phyloP scores from a whole-genome alignment of 1,140 invertebrate species.

The Mesaphorura yosii region DNA sequence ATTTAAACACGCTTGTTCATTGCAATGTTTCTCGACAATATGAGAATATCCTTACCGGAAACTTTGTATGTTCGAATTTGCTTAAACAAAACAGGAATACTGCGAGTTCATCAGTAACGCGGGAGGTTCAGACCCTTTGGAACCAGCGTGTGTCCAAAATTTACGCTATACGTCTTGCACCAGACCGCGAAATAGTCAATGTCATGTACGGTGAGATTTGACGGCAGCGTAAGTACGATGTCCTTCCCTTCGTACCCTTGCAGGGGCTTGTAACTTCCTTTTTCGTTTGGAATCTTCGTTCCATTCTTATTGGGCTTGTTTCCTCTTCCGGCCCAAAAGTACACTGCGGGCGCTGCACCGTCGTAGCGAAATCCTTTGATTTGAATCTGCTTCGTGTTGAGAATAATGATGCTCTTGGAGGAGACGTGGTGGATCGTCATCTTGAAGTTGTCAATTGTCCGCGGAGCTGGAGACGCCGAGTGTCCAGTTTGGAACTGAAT shows the following conservation, averaged over 20 bases:
- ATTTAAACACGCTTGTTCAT: too few species aligned
- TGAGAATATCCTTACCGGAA: too few species aligned
- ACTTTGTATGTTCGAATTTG: too few species aligned
- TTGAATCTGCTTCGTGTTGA: conserved; percentile 34
- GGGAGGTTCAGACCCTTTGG: conserved; percentile 13
- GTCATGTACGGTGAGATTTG: conserved; percentile 32
- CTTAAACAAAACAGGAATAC: too few species aligned
- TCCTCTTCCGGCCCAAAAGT: conserved; percentile 75
- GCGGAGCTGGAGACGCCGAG: conserved; percentile 53
- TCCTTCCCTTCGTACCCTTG: conserved; percentile 32
- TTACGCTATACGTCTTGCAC: conserved; percentile 13
- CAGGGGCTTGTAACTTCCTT: conserved; percentile 31
- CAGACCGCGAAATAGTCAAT: conserved; percentile 30
- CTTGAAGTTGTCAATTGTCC: background rate
- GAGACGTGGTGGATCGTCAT: conserved; percentile 33
- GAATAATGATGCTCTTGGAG: conserved; percentile 33
- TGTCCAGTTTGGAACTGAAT: conserved; percentile 35
- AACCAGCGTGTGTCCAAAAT: conserved; percentile 18
- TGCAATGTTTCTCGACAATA: too few species aligned
- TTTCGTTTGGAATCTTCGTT: conserved; percentile 32
- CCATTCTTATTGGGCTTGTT: conserved; percentile 29
- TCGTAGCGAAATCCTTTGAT: conserved; percentile 75
- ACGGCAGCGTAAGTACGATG: conserved; percentile 32
- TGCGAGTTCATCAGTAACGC: too few species aligned
- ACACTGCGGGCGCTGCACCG: conserved; percentile 67